Percentiles rank a stretch among this genome's conserved stretches.
phyloP scores from a whole-genome alignment of 2,888 invertebrate genomes.

The Aphodius granarius region DNA sequence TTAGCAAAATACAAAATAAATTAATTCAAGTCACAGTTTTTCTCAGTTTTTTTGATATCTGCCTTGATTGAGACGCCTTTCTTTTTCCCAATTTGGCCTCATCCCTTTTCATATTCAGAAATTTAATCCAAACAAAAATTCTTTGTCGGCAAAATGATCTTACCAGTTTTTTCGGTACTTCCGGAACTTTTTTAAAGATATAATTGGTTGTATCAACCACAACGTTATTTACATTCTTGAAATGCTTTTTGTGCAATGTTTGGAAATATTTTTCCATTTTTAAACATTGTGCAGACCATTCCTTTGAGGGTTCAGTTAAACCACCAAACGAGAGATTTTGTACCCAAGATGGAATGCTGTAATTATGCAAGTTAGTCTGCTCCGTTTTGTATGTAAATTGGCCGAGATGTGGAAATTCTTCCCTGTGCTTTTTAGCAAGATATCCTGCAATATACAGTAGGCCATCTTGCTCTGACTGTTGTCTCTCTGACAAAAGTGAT shows the following conservation, averaged over 20 bases:
- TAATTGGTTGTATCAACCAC: constrained; percentile 14
- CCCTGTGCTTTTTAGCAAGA: background rate
- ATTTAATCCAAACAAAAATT: no score
- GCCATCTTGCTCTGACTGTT: constrained; percentile 3
- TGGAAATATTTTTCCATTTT: constrained; percentile 29
- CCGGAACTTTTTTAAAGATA: constrained; percentile 13
- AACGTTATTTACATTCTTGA: constrained; percentile 8
- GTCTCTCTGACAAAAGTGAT: background rate
- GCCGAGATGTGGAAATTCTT: background rate
- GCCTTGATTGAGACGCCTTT: no score
- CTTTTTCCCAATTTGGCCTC: no score
- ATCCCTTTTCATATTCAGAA: no score
- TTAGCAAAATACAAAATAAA: no score
- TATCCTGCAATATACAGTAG: constrained; percentile 2
- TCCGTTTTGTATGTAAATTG: constrained; percentile 11
- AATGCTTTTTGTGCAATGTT: constrained; percentile 18
- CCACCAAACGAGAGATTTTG: constrained; percentile 31
- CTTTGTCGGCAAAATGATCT: constrained; percentile 19
- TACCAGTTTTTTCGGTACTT: constrained; percentile 14
- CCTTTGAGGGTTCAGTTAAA: constrained; percentile 27
- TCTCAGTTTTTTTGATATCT: no score
- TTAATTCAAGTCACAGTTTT: no score
- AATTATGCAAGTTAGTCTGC: constrained; percentile 12
- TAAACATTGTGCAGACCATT: constrained; percentile 3
- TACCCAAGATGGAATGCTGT: constrained; percentile 30